Base-by-base conservation (phyloP, 2,888 invertebrate genomes). In the Minunthozetes semirufus region DNA sequence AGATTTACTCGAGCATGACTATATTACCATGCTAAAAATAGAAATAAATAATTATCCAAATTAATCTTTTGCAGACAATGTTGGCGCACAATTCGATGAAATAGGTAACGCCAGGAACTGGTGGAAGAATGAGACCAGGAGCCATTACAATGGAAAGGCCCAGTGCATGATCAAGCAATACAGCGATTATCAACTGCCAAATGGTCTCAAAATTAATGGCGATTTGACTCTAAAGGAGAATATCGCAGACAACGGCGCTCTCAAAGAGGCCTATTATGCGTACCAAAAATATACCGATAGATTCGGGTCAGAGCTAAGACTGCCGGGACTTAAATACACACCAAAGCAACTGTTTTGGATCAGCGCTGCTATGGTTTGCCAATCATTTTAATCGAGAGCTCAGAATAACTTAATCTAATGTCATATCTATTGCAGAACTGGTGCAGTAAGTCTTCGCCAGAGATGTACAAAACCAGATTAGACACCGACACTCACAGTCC, bases 141-240 rank as follows among this genome's bases (percentile, higher is more conserved):
- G 88, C 78, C 88, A 89, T 27, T 96, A 93, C 82, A 85, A 93
- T 74, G 87, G 90, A 78, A 91, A 90, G 81, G 91, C 94, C 0
- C 88, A 90, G 80, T 96, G 96, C 82, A 93, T 96, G 80, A 93
- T 95, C 79, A 88, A 94, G 78, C 96, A 96, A 82, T 96, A 96
- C 81, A 91, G 91, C 76, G 94, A 94, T 83, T 96, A 90, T 82
- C 90, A 90, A 0, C 91, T 91, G 5, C 87, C 88, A 46, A 22
- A 66, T 1, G 59, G 59, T 4, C 25, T 59, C 27, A 83, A 93
- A 92, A 82, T 96, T 73, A 93, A 94, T 81, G 95, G 95, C 73
- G 88, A 74, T 38, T 93, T 76, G 92, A 92, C 81, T 93, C 93
- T 0, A 92, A 93, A 84, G 93, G 93, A n/a, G 82, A 95, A 95